Evolutionary conservation across 2,113 vertebrate species (phyloP), one percentile per base, ranked within the genome.

Genomic region (Psittacus erithacus): DNA sequence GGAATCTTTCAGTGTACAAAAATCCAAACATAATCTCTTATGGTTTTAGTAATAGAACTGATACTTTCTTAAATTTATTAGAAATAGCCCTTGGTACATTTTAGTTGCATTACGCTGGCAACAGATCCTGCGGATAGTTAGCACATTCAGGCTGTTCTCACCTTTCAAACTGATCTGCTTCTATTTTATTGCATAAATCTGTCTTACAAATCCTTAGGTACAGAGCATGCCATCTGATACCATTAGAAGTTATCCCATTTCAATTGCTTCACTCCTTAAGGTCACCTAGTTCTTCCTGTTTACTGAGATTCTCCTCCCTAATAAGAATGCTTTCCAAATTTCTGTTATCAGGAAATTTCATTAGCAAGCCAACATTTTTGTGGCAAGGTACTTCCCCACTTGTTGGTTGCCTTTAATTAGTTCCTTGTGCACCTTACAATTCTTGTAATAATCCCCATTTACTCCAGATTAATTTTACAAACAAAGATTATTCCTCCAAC

Each of bases 261-360:
- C 53, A 76, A 6, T 88, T 95, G 90, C 93, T 95, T 93, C 90
- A 96, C 78, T 93, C 63, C 41, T 95, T 85, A 82, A 90, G 92
- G 92, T 97, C 95, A 95, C 82, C 87, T 80, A 93, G 90, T 90
- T 91, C 90, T 94, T 96, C 93, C 94, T 95, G 92, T 96, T 95
- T 94, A 92, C 75, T 91, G 4, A 31, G 94, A 95, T 91, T 96
- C 93, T 93, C 75, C 93, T 94, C 93, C 84, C 78, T 91, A 82
- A 65, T 77, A 87, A 59, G 52, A 80, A 91, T 25, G 49, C 59
- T 91, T 94, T 96, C 92, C 92, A 96, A 94, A 92, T 85, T 93
- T 85, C 59, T 87, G 63, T 96, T 96, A 96, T 96, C 94, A 94
- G 87, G 82, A 94, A 70, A 91, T 67, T 92, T 94, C 63, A 70